Base-by-base conservation (phyloP, 1,140 invertebrate genomes). In the Tenebrio molitor region DNA sequence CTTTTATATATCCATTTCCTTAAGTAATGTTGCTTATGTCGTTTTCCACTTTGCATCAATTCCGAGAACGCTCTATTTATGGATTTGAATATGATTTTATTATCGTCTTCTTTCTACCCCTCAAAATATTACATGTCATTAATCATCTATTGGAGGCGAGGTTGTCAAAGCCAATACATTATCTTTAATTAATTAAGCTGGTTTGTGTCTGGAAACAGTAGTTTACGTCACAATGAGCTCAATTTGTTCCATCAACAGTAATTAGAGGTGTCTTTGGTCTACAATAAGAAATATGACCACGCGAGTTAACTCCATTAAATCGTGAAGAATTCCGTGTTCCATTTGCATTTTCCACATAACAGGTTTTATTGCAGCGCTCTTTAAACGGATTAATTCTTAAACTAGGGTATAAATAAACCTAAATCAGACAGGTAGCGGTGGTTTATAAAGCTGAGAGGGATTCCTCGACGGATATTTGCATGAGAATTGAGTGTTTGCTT, bases 41-140 rank as follows among this genome's bases (percentile, higher is more conserved):
- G 39, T 72, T 72, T 72, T 68, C 44, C 65, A 68, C 65, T 67
- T 72, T 72, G 68, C 58, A 67, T 72, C 71, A 72, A 72, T 72
- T 72, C 68, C 25, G 29, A 12, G 33, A 68, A 67, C 33, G 34
- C 39, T 19, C 67, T 50, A 58, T 69, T 69, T 69, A 69, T 69
- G 17, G 67, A 69, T 53, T 69, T 58, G 36, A 12, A 16, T 58
- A 69, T 36, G 67, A 39, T 36, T 69, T 69, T 69, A 58, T 69
- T 53, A 41, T 41, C 64, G n/a, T 46, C 5, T 1, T 42, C 15
- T 41, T 12, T 4, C 42, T 12, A 16, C 34, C 23, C 12, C 23
- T 7, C 10, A 29, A 58, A 58, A 58, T 58, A 23, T n/a, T 6
- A 58, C 50, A 15, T 29, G 50, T 14, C 21, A 58, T 58, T 58